A percentile compares a stretch with the other conserved stretches of the same genome.
phyloP scores from a whole-genome alignment of 2,113 vertebrate genomes.

The Megaceryle torquata region DNA sequence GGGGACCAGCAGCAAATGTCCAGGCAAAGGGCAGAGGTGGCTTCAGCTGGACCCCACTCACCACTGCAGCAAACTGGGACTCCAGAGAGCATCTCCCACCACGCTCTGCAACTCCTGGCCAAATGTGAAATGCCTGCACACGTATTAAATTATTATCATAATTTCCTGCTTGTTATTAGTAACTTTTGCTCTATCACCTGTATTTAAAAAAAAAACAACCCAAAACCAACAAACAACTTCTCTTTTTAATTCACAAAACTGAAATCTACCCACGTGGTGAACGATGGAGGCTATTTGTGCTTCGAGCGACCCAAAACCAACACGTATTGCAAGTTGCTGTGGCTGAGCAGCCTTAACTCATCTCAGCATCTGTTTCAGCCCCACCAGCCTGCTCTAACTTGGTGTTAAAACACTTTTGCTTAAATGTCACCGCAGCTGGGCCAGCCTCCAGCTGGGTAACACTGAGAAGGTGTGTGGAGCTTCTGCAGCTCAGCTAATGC shows the following conservation, averaged over 20 bases:
- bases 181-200: background rate
- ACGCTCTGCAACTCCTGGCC: background rate
- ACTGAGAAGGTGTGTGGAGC: background rate
- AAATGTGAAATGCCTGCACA: slow-evolving; percentile 32
- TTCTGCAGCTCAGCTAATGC: background rate
- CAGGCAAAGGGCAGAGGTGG: background rate
- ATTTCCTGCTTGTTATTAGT: slow-evolving; percentile 55
- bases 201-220: background rate
- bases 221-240: background rate
- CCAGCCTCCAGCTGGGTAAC: background rate
- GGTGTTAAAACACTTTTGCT: background rate
- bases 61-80: background rate
- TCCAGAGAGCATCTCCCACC: background rate
- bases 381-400: background rate
- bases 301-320: background rate
- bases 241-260: background rate
- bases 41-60: background rate
- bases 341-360: background rate
- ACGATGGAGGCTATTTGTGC: background rate
- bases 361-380: slow-evolving; percentile 4
- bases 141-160: slow-evolving; percentile 10
- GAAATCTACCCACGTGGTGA: background rate
- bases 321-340: background rate
- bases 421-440: background rate
- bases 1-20: background rate